These are phyloP conservation scores for Polylopha cassiicola DNA, from an alignment of 2,888 invertebrate species.

Conservation along the genomic window DNA sequence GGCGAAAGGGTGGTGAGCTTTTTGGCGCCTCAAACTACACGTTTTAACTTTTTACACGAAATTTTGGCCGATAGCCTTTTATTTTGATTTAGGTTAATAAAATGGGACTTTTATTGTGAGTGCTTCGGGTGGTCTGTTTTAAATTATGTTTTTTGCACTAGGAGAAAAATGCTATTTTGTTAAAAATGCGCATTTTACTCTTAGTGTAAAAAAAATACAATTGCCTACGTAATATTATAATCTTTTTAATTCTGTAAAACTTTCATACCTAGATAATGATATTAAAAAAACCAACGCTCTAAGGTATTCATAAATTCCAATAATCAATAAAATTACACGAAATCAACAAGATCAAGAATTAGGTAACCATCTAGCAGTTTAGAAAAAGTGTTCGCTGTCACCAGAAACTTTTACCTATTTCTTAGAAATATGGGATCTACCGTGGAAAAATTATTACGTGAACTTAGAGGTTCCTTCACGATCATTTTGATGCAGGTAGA, in stretches of 20 bases:
- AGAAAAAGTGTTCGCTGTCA: no score
- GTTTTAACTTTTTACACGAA: constrained; percentile 36
- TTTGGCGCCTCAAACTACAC: constrained; percentile 56
- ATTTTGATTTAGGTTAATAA: constrained; percentile 43
- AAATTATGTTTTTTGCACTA: constrained; percentile 17
- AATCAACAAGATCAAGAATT: no score
- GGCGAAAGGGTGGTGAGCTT: constrained; percentile 54
- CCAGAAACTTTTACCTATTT: constrained; percentile 9
- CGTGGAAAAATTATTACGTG: no score
- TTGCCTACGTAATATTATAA: not conserved
- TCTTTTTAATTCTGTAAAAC: not conserved
- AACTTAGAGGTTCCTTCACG: no score
- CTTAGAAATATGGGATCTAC: constrained; percentile 31
- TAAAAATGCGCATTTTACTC: not conserved
- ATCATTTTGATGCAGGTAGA: constrained; percentile 48
- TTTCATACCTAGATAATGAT: not conserved
- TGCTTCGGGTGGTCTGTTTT: constrained; percentile 13
- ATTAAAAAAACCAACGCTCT: no score
- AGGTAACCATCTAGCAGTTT: no score
- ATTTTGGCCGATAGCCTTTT: constrained; percentile 40
- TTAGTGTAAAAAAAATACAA: no score
- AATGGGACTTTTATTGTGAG: constrained; percentile 27
- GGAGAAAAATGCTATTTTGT: not conserved
- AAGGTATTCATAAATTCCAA: no score
- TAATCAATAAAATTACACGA: no score